phyloP scores from a whole-genome alignment of 2,797 vertebrate species.

The Garrulus glandarius region DNA sequence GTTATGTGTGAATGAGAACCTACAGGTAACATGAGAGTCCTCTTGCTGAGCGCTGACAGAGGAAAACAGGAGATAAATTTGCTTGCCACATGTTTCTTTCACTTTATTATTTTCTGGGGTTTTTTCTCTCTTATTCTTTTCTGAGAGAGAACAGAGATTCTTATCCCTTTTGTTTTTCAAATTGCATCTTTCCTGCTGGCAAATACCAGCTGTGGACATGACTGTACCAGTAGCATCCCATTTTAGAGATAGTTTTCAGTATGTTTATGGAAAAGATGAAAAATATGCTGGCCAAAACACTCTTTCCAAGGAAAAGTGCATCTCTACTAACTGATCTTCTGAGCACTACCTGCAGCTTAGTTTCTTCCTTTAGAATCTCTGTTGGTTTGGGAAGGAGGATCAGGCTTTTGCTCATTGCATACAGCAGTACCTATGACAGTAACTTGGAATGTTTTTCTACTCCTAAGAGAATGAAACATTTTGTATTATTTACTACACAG shows the following conservation, averaged over 20 bases:
- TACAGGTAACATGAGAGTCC: neutral
- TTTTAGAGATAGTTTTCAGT: neutral
- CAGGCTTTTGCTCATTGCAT: neutral
- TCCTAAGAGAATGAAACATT: neutral
- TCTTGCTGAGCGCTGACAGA: neutral
- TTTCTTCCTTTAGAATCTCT: neutral
- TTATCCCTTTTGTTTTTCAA: neutral
- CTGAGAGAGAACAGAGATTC: neutral
- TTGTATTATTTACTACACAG: neutral
- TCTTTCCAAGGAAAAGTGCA: neutral
- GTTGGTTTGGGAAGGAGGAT: neutral
- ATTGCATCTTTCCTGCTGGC: neutral
- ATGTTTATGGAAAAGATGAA: neutral
- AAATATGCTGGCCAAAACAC: neutral
- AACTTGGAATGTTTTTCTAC: neutral
- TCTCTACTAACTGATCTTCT: neutral
- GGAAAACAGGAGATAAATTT: neutral
- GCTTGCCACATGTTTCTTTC: neutral
- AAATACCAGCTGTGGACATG: neutral
- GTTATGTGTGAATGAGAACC: neutral
- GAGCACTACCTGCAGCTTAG: neutral
- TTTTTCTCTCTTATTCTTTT: neutral
- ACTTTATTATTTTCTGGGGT: neutral
- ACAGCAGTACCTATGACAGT: neutral
- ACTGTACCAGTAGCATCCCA: neutral